These are phyloP conservation scores for Arge pagana DNA, from an alignment of 2,888 invertebrate species.

Conservation along the genomic window DNA sequence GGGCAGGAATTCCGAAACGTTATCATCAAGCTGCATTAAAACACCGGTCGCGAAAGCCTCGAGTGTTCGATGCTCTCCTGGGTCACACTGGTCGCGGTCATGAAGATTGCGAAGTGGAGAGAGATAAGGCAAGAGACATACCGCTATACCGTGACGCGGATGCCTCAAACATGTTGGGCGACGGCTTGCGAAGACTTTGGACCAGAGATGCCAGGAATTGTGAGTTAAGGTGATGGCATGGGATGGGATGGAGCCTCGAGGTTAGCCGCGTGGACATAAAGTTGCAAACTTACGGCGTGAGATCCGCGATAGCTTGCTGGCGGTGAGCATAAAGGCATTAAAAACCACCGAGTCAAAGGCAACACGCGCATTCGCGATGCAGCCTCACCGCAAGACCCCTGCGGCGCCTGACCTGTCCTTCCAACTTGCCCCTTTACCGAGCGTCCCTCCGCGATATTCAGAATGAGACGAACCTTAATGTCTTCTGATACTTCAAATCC, in stretches of 20 bases:
- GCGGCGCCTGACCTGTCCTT: constrained; percentile 56
- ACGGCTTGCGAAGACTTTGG: constrained; percentile 36
- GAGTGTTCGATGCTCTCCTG: too few species aligned
- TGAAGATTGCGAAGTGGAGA: too few species aligned
- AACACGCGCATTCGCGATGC: constrained; percentile 10
- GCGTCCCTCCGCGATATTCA: constrained; percentile 3
- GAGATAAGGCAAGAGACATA: not conserved
- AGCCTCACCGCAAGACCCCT: constrained; percentile 47
- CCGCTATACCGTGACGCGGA: constrained; percentile 43
- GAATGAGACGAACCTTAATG: constrained; percentile 7
- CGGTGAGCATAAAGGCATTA: constrained; percentile 57
- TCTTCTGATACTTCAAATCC: too few species aligned
- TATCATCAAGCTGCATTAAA: too few species aligned
- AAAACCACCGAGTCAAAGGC: constrained; percentile 3
- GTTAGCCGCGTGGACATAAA: constrained; percentile 58
- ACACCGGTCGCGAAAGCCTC: too few species aligned
- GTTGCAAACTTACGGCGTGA: constrained; percentile 59
- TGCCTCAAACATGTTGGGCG: constrained; percentile 51
- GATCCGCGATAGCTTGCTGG: constrained; percentile 57
- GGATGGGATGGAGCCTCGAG: constrained; percentile 40
- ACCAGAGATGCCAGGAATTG: constrained; percentile 43
- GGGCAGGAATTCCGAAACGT: too few species aligned
- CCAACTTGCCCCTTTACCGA: constrained; percentile 43
- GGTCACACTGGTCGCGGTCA: too few species aligned
- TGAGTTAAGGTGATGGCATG: constrained; percentile 57